Base-by-base conservation (phyloP, 2,888 invertebrate genomes). In the Slavum lentiscoides region DNA sequence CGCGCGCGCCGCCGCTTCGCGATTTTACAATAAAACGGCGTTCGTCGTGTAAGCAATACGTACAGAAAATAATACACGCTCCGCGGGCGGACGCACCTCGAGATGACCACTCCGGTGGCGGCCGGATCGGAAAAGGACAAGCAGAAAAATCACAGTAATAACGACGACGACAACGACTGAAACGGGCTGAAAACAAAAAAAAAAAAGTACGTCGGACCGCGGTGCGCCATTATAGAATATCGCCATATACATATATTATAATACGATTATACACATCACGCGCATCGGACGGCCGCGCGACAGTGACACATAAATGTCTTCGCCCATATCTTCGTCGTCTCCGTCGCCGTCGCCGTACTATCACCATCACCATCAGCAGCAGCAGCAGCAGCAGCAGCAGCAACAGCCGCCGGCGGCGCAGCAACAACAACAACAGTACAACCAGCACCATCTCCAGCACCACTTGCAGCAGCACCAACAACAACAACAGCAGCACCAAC, bases 271-370 rank as follows among this genome's bases (percentile, higher is more conserved):
- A 19, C 19, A 55, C 11, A 53, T 15, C 2, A 53, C 55, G 55
- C 4, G 6, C 6, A 30, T 30, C 30, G 19, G 19, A 19, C 17
- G 19, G 55, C 5, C 19, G 17, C 19, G 17, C n/a, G 67, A 58
- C 55, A 30, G 30, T 30, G 30, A 30, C 4, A 30, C 30, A 30
- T 30, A 66, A 67, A 75, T 75, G 75, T 74, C 74, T 74, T 74
- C 75, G 67, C 75, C 75, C 39, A 75, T 75, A 75, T 75, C 75
- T 23, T 75, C 75, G 17, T 75, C 75, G 43, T 75, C 75, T 58
- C 67, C 75, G 19, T 75, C 67, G 39, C 67, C 74, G 74, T 74
- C 74, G 37, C 64, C 64, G 21, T 74, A 74, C 21, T 74, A 74
- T 37, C 74, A 74, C 5, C 74, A 74, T 9, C 74, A 73, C 4